phyloP scores from a whole-genome alignment of 2,113 vertebrate species.

The Pleuronectes platessa region DNA sequence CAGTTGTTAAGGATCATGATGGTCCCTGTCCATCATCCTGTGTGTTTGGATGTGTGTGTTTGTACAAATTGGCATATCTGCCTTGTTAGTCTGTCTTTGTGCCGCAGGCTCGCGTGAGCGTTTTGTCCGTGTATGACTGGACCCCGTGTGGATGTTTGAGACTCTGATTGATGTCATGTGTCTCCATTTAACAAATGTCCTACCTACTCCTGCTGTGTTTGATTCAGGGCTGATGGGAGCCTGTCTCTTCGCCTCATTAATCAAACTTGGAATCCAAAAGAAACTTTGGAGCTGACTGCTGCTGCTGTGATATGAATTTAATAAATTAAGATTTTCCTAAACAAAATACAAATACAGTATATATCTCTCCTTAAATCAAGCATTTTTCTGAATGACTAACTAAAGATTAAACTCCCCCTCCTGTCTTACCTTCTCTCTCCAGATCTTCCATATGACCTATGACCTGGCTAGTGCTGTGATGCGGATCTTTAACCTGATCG shows the following conservation, averaged over 20 bases:
- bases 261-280: slow-evolving; percentile 54
- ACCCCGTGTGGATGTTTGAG: slow-evolving; percentile 39
- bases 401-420: slow-evolving; percentile 15
- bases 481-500: slow-evolving; percentile 96
- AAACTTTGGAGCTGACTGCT: slow-evolving; percentile 20
- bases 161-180: slow-evolving; percentile 65
- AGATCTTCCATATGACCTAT: slow-evolving; percentile 99
- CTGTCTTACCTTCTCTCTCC: slow-evolving; percentile 17
- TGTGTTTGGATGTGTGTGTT: slow-evolving; percentile 30
- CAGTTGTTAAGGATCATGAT: slow-evolving; percentile 70
- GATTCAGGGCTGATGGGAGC: slow-evolving; percentile 54
- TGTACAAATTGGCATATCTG: slow-evolving; percentile 39
- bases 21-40: slow-evolving; percentile 70
- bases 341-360: not conserved
- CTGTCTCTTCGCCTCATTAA: slow-evolving; percentile 62
- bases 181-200: slow-evolving; percentile 61
- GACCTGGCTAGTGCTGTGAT: slow-evolving; percentile 96
- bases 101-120: slow-evolving; percentile 65
- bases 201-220: slow-evolving; percentile 62
- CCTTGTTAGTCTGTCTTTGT: slow-evolving; percentile 37
- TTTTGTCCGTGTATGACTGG: slow-evolving; percentile 44
- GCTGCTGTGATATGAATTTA: not conserved
- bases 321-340: not conserved
- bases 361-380: not conserved
- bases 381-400: not conserved